These are phyloP conservation scores for Notolepis coatsorum DNA, from an alignment of 2,797 vertebrate species.

Conservation along the genomic window DNA sequence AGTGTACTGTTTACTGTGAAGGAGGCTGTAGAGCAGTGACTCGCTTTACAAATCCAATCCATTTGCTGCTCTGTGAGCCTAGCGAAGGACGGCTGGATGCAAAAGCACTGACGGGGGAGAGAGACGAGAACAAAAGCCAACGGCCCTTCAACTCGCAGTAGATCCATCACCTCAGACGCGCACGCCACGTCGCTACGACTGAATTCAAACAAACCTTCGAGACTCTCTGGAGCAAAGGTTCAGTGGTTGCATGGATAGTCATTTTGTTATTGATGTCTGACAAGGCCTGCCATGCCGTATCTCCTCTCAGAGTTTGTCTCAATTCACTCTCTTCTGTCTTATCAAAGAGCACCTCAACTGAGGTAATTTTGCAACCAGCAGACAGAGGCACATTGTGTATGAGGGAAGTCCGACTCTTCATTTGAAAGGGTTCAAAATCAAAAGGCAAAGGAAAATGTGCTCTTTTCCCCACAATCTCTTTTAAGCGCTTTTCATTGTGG, in stretches of 20 bases:
- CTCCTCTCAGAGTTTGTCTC: constrained; percentile 41
- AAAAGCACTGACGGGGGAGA: neutral
- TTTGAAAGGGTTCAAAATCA: neutral
- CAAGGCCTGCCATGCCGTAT: constrained; percentile 32
- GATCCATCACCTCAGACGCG: constrained; percentile 27
- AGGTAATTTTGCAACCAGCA: constrained; percentile 34
- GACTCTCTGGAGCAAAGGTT: constrained; percentile 23
- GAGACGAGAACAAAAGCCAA: constrained; percentile 21
- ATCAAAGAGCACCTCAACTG: constrained; percentile 29
- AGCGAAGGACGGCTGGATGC: constrained; percentile 37
- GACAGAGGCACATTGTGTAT: neutral
- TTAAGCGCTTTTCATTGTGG: neutral
- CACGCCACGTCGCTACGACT: constrained; percentile 4
- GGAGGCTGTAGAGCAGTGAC: neutral
- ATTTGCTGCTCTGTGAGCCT: constrained; percentile 56
- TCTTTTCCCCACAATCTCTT: neutral
- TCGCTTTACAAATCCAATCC: constrained; percentile 28
- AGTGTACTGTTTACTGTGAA: constrained; percentile 3
- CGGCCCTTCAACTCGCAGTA: constrained; percentile 24
- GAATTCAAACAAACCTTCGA: constrained; percentile 6
- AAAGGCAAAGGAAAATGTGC: neutral
- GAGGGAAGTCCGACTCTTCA: constrained; percentile 2
- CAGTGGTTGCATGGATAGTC: constrained; percentile 15
- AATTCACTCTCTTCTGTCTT: constrained; percentile 28
- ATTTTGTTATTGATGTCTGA: constrained; percentile 24